Conservation (phyloP, 2,888 invertebrate species). For the Eucera pruinosa region DNA sequence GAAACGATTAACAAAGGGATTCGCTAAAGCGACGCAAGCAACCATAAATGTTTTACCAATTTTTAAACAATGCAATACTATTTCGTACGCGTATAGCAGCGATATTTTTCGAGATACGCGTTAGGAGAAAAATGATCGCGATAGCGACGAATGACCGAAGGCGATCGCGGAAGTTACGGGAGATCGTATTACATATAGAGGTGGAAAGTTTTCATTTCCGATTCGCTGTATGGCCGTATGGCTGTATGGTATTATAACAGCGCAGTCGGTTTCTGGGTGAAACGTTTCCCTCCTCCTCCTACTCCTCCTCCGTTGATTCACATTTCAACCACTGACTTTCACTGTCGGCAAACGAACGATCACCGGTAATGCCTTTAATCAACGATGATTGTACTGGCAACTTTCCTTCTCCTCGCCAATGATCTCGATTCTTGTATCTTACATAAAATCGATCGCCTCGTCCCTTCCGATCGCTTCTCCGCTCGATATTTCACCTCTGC, state of each 20-base stretch:
- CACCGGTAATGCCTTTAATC: constrained; percentile 13
- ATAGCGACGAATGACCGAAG: not conserved
- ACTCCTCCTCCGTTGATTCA: constrained; percentile 38
- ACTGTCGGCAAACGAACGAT: constrained; percentile 51
- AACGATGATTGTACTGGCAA: constrained; percentile 20
- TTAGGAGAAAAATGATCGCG: not conserved
- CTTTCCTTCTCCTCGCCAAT: not conserved
- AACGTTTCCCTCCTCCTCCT: constrained; percentile 48
- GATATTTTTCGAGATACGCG: not conserved
- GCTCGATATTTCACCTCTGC: too few species aligned
- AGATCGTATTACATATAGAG: constrained; percentile 9
- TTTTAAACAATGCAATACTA: too few species aligned
- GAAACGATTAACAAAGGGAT: too few species aligned
- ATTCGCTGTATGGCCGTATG: not conserved
- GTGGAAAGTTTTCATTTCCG: constrained; percentile 32
- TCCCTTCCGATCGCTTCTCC: too few species aligned
- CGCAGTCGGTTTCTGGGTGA: constrained; percentile 37
- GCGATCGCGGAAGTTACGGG: not conserved
- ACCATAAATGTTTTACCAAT: too few species aligned
- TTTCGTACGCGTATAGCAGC: too few species aligned
- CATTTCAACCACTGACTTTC: constrained; percentile 67
- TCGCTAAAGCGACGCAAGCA: too few species aligned
- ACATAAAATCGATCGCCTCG: too few species aligned
- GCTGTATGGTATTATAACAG: constrained; percentile 1
- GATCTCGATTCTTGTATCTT: not conserved